Percentiles rank a stretch among this genome's conserved stretches.
phyloP scores from a whole-genome alignment of 2,888 invertebrate genomes.

The Lycocerus yunnanus region DNA sequence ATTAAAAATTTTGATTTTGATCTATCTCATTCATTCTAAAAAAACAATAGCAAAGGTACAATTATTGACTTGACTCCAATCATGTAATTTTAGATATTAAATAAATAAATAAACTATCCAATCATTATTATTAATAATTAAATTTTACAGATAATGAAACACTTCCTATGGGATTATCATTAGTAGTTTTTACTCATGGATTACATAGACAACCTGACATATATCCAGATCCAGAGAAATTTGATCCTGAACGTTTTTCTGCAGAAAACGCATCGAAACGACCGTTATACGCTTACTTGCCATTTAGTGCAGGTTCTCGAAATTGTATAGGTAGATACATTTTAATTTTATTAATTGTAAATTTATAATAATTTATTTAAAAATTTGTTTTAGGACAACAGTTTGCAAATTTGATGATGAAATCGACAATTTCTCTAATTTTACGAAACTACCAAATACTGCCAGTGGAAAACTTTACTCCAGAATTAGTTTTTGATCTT shows the following conservation, averaged over 20 bases:
- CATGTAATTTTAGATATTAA: too few relatives aligned
- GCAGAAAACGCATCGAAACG: conserved; percentile 36
- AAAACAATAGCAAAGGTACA: too few relatives aligned
- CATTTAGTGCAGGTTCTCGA: conserved; percentile 38
- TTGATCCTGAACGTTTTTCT: conserved; percentile 45
- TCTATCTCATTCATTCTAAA: too few relatives aligned
- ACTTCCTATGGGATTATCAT: not conserved
- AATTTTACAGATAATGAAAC: not conserved
- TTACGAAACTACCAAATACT: not conserved
- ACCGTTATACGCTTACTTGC: conserved; percentile 34
- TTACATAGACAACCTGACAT: conserved; percentile 46
- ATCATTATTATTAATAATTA: too few relatives aligned
- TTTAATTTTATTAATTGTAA: not conserved
- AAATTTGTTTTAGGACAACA: not conserved
- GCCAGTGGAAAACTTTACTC: not conserved
- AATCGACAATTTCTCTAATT: not conserved
- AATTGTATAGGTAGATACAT: conserved; percentile 47
- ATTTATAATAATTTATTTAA: not conserved
- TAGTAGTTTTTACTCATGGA: not conserved
- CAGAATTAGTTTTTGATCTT: not conserved
- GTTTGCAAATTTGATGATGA: not conserved
- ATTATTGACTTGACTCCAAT: too few relatives aligned
- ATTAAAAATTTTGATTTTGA: too few relatives aligned
- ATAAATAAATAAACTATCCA: too few relatives aligned
- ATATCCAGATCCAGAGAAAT: conserved; percentile 48